Base-by-base conservation (phyloP, 2,797 vertebrate species). In the Mareca penelope region DNA sequence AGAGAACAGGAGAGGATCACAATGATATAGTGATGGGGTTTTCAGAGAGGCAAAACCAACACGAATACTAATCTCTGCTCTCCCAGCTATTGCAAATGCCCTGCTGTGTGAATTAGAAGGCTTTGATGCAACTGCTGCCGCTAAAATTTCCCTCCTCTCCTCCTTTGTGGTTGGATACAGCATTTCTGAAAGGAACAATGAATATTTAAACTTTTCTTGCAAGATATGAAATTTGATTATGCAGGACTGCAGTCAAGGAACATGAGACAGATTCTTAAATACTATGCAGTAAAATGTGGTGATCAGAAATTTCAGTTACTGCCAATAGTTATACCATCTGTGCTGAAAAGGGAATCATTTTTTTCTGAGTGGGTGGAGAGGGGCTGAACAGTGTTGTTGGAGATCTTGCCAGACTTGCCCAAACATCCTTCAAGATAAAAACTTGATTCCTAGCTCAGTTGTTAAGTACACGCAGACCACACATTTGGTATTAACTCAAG, bases 221-320 rank as follows among this genome's bases (percentile, higher is more conserved):
- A 44, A 52, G 28, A 44, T 71, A 42, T 75, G 50, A 71, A 64
- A n/a, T 21, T 60, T 70, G 24, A n/a, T 92, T 83, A 29, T 76
- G 11, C 50, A 61, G 48, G 33, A 40, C 28, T 68, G 33, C 29
- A 59, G 13, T 52, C 15, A 28, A 29, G 18, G 15, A 4, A 60
- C 28, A 29, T 15, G 7, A 77, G 42, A 33, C 15, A 73, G 10
- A 15, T 67, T 12, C 48, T 85, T 75, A 63, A 18, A 31, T 67
- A 37, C 3, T 3, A 0, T 44, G 31, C 40, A 37, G 14, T 9
- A 70, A 60, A 44, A 46, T 12, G 16, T 1, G 2, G 15, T 46
- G 16, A 44, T 5, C 52, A n/a, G 53, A 90, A 84, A 44, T 71
- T 46, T 60, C 60, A 21, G 18, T 64, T 80, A 16, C 48, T 73